phyloP scores from a whole-genome alignment of 2,797 vertebrate species.

The Graptemys geographica region DNA sequence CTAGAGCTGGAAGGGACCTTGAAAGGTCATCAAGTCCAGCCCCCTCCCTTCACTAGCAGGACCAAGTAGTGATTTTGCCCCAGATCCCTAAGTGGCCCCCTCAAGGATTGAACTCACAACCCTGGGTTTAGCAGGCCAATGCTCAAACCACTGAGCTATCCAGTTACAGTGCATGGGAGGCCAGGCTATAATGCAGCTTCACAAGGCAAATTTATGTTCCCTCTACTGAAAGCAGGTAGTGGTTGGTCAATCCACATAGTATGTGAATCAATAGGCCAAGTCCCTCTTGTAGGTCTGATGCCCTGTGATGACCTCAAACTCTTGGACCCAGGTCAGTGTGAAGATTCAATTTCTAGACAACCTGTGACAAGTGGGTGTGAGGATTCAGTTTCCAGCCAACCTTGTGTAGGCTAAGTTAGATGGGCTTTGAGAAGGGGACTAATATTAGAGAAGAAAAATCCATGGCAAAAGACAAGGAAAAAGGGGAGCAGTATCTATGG shows the following conservation, averaged over 20 bases:
- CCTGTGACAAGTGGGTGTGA: neutral
- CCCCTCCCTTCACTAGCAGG: too few species aligned
- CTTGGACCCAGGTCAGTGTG: accelerated
- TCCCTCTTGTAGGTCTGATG: neutral
- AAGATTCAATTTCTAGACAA: neutral
- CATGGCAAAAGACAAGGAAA: neutral
- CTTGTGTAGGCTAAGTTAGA: accelerated
- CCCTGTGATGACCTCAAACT: neutral
- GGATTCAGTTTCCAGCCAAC: neutral
- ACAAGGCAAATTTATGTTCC: neutral
- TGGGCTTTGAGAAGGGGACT: neutral
- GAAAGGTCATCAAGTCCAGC: too few species aligned
- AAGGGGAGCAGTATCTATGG: neutral
- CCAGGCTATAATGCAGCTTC: neutral
- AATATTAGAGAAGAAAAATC: neutral
- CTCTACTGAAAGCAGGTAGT: neutral
- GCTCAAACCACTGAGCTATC: too few species aligned
- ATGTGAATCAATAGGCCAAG: neutral
- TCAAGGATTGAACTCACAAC: too few species aligned
- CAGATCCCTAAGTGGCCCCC: too few species aligned
- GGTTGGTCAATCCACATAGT: accelerated
- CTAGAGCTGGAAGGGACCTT: too few species aligned
- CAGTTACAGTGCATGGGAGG: neutral
- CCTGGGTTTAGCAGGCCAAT: too few species aligned
- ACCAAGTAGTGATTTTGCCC: too few species aligned